Evolutionary conservation across 1,140 invertebrate genomes (phyloP).

Genomic region (Ditylenchus dipsaci): DNA sequence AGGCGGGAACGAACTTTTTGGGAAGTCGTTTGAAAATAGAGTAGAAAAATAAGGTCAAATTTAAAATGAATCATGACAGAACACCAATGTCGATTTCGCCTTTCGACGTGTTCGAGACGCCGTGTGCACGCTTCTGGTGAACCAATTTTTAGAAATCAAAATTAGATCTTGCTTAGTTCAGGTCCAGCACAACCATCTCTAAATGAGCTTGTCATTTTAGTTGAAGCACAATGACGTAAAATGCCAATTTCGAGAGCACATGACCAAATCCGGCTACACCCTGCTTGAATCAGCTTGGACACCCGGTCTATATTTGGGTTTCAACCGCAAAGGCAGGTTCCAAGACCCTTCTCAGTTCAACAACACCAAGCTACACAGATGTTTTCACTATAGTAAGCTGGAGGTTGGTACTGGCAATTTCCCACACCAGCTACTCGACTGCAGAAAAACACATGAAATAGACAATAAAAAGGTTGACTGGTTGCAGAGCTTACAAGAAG

Average conservation of each 20-base stretch:
- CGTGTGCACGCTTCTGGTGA: too few species aligned
- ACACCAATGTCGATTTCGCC: too few species aligned
- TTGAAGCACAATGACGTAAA: constrained; percentile 2
- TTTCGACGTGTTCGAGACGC: too few species aligned
- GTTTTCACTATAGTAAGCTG: neutral
- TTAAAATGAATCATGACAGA: too few species aligned
- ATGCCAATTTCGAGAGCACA: constrained; percentile 20
- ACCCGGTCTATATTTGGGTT: constrained; percentile 20
- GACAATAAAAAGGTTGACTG: too few species aligned
- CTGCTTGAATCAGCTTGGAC: constrained; percentile 19
- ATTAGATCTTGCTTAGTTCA: too few species aligned
- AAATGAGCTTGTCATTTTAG: neutral
- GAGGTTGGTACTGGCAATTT: neutral
- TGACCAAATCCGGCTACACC: constrained; percentile 14
- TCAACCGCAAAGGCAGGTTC: constrained; percentile 22
- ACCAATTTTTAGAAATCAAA: too few species aligned
- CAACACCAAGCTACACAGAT: neutral
- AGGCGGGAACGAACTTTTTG: too few species aligned
- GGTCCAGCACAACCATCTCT: too few species aligned
- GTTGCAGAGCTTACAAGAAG: too few species aligned
- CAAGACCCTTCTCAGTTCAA: constrained; percentile 18
- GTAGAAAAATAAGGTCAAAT: too few species aligned
- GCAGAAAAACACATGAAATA: neutral
- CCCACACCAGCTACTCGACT: neutral
- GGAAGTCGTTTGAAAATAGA: too few species aligned